Base-by-base conservation (phyloP, 2,888 invertebrate genomes). In the Scaeva pyrastri region DNA sequence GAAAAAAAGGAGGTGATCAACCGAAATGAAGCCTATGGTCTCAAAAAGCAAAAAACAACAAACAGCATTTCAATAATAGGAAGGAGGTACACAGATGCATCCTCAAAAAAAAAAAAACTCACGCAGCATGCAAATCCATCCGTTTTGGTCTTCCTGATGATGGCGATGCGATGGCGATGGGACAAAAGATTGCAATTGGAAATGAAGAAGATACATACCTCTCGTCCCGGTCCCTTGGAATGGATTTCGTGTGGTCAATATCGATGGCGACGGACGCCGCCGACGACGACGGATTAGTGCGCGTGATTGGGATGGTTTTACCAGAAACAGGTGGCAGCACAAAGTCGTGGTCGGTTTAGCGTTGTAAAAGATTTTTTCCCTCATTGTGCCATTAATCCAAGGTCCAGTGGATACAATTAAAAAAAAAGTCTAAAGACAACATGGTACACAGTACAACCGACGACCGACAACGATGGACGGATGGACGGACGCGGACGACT, bases 231-330 rank as follows among this genome's bases (percentile, higher is more conserved):
- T 43, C 21, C 48, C n/a, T 55, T 56, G 2, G 52, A 50, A 74
- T 71, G 70, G 26, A 62, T 60, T 77, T 74, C 43, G 36, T 78
- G 73, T 74, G 85, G 85, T 73, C 76, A 84, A 71, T 80, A 80
- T 76, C 62, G 77, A 77, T 81, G 77, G 73, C 60, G 58, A 31
- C 31, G 31, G 31, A 31, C 31, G 31, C 2, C 31, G 31, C 5
- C 56, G 77, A 77, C 77, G 77, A 70, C 60, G 58, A 74, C 73
- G 70, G 81, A 82, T 74, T 86, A 86, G 77, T 77, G 86, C 48
- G 72, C 64, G 68, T 55, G 76, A 70, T 70, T 86, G 52, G 55
- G 52, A 19, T 60, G 68, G 39, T 52, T 52, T 68, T 52, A 36
- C 72, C 48, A 60, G 62, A 70, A 86, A 77, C 85, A 86, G 85